phyloP scores from a whole-genome alignment of 2,888 invertebrate genomes.

The Cremastinae sp. region DNA sequence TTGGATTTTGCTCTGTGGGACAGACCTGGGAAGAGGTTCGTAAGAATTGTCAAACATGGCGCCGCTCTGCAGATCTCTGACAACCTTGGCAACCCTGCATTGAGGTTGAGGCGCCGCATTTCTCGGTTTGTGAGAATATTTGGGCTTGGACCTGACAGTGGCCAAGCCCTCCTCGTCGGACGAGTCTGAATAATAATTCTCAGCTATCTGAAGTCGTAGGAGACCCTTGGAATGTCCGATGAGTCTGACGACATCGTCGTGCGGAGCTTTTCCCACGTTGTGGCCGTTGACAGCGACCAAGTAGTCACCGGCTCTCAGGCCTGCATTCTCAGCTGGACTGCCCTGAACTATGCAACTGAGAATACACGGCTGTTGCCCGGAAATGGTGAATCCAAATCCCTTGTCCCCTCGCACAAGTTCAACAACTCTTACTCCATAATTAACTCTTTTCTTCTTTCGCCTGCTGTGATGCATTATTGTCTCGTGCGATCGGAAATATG shows the following conservation, averaged over 20 bases:
- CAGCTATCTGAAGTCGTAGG: conserved; percentile 92
- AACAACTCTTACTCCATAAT: conserved; percentile 89
- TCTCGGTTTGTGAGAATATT: conserved; percentile 82
- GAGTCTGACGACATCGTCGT: conserved; percentile 95
- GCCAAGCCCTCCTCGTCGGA: conserved; percentile 88
- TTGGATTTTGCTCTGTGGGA: conserved; percentile 69
- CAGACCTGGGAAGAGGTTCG: conserved; percentile 60
- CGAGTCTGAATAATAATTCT: conserved; percentile 92
- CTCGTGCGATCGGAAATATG: background rate
- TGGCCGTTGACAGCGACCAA: conserved; percentile 95
- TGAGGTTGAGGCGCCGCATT: conserved; percentile 74
- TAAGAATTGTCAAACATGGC: conserved; percentile 80
- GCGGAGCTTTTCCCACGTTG: conserved; percentile 94
- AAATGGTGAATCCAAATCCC: conserved; percentile 98
- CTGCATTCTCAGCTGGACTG: conserved; percentile 94
- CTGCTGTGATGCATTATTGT: conserved; percentile 83
- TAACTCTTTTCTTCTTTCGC: conserved; percentile 86
- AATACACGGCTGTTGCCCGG: conserved; percentile 97
- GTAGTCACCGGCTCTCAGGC: conserved; percentile 95
- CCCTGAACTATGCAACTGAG: conserved; percentile 95
- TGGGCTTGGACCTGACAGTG: conserved; percentile 83
- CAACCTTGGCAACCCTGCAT: conserved; percentile 81
- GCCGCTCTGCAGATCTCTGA: conserved; percentile 81
- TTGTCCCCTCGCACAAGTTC: conserved; percentile 92
- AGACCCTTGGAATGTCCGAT: conserved; percentile 93